Conservation (phyloP, 2,888 invertebrate species). For the Tineola bisselliella region DNA sequence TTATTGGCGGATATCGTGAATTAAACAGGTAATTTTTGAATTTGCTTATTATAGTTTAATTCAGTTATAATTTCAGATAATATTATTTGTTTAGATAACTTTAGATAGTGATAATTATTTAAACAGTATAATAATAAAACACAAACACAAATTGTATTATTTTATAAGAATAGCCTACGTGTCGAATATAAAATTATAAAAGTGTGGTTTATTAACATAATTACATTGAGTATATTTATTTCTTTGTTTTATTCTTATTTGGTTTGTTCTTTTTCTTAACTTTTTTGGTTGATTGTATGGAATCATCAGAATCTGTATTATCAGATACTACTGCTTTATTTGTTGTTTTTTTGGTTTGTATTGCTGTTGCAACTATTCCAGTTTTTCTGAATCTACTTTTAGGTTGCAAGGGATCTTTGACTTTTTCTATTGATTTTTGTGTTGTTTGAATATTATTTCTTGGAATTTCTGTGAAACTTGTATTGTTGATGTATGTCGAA, state of each 20-base stretch:
- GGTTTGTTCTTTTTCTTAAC: conserved; percentile 55
- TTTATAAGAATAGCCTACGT: neutral
- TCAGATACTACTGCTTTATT: conserved; percentile 40
- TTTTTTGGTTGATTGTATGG: conserved; percentile 45
- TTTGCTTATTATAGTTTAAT: too few relatives aligned
- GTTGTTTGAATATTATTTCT: conserved; percentile 29
- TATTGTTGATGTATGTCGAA: conserved; percentile 41
- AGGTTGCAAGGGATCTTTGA: conserved; percentile 33
- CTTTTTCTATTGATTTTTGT: conserved; percentile 29
- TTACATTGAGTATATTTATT: neutral
- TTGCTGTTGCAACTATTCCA: conserved; percentile 69
- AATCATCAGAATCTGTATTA: conserved; percentile 56
- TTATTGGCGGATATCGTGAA: too few relatives aligned
- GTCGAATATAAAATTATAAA: neutral
- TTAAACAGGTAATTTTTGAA: too few relatives aligned
- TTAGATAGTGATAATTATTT: too few relatives aligned
- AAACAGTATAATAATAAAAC: neutral
- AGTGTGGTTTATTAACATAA: neutral
- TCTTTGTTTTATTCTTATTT: conserved; percentile 23
- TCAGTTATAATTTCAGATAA: too few relatives aligned
- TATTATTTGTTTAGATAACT: too few relatives aligned
- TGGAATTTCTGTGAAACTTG: conserved; percentile 57
- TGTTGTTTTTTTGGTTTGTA: conserved; percentile 48
- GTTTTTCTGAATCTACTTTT: conserved; percentile 68
- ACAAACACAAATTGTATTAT: too few relatives aligned